Conservation (phyloP, 2,888 invertebrate species). For the Auanema sp. region DNA sequence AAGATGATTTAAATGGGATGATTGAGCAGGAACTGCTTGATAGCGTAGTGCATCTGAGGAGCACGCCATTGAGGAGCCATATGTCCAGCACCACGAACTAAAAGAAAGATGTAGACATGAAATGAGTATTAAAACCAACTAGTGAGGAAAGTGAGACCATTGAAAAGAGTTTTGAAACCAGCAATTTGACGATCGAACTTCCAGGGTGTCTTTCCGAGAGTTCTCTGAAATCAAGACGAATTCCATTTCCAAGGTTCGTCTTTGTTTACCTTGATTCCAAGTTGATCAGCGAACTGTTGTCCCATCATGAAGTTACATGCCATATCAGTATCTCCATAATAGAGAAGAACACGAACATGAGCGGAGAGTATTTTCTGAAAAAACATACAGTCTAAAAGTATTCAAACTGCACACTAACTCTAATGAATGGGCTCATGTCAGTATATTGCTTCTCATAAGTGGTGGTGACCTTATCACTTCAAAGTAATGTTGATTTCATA, state of each 20-base stretch:
- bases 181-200: conserved; percentile 64
- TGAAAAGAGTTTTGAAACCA: conserved; percentile 64
- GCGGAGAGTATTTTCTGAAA: conserved; percentile 54
- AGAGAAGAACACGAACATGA: conserved; percentile 59
- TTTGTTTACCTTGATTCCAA: conserved; percentile 39
- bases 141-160: conserved; percentile 58
- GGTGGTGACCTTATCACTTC: conserved; percentile 57
- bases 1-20: conserved; percentile 54
- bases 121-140: conserved; percentile 16
- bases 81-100: conserved; percentile 51
- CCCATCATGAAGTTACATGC: conserved; percentile 62
- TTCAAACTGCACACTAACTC: conserved; percentile 10
- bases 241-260: neutral
- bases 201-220: conserved; percentile 63
- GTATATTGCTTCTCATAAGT: conserved; percentile 60
- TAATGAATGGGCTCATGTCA: conserved; percentile 59
- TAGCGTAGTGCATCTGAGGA: conserved; percentile 60
- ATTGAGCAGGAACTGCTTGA: conserved; percentile 61
- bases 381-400: neutral
- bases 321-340: conserved; percentile 62
- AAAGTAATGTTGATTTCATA: conserved; percentile 13
- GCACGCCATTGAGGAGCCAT: conserved; percentile 63
- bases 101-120: conserved; percentile 7
- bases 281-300: conserved; percentile 55
- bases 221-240: conserved; percentile 34